phyloP scores from a whole-genome alignment of 2,113 vertebrate genomes.

The Antechinus stuartii region DNA sequence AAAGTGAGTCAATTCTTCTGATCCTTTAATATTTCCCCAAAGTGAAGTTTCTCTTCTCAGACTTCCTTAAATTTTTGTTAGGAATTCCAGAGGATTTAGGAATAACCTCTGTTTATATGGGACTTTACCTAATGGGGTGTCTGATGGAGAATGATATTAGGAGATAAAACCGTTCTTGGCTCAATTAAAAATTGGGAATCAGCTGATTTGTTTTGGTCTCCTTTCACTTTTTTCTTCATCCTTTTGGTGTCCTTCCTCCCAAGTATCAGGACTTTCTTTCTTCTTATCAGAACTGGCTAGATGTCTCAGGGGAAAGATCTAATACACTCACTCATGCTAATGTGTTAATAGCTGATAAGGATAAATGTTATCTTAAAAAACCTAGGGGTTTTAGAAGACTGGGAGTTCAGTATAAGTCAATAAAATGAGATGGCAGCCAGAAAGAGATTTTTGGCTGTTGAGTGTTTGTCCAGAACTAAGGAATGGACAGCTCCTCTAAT shows the following conservation, averaged over 20 bases:
- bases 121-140: not conserved
- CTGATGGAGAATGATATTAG: not conserved
- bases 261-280: not conserved
- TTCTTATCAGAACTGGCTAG: not conserved
- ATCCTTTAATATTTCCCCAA: not conserved
- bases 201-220: not conserved
- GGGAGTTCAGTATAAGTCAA: not conserved
- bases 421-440: not conserved
- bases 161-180: not conserved
- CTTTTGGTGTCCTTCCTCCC: not conserved
- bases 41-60: not conserved
- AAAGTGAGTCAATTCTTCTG: not conserved
- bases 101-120: not conserved
- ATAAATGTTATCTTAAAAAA: not conserved
- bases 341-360: not conserved
- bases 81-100: not conserved
- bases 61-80: not conserved
- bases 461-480: not conserved
- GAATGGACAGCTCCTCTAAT: not conserved
- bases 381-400: not conserved
- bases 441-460: not conserved
- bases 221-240: not conserved
- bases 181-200: not conserved
- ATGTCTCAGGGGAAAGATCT: not conserved
- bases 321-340: not conserved